These are phyloP conservation scores for Bambusicola thoracicus DNA, from an alignment of 2,113 vertebrate genomes.

Conservation along the genomic window DNA sequence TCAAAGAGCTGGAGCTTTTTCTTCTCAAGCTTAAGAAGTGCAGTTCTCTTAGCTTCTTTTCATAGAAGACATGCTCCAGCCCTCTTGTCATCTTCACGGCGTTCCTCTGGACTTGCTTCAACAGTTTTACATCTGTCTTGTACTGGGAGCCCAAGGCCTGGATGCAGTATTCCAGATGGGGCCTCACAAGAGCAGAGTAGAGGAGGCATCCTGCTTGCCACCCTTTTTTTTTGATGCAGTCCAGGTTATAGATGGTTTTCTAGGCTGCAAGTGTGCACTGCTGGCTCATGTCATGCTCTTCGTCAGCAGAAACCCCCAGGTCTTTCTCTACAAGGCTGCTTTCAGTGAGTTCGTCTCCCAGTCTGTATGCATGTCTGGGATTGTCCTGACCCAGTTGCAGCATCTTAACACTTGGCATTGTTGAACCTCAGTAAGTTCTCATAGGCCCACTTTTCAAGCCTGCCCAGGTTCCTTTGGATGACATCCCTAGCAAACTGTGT, in stretches of 20 bases:
- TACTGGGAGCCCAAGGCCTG: too few species aligned
- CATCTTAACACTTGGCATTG: background rate
- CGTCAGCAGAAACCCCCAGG: background rate
- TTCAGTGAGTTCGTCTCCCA: background rate
- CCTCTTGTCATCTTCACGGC: background rate
- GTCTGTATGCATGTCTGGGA: background rate
- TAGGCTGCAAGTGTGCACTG: background rate
- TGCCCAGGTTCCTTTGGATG: too few species aligned
- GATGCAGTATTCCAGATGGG: background rate
- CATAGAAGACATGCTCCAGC: too few species aligned
- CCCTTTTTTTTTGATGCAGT: background rate
- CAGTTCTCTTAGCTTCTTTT: too few species aligned
- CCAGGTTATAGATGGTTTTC: background rate
- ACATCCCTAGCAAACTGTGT: background rate
- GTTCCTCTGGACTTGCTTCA: background rate
- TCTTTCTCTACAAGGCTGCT: background rate
- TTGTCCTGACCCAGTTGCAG: background rate
- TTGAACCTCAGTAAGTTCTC: background rate
- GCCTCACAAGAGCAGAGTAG: background rate
- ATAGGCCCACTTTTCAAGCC: too few species aligned
- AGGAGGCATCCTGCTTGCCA: background rate
- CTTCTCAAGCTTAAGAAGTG: too few species aligned
- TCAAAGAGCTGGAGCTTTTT: too few species aligned
- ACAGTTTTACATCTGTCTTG: background rate
- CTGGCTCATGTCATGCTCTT: background rate